Conservation (phyloP, 2,888 invertebrate species). For the Pachydiplax longipennis region DNA sequence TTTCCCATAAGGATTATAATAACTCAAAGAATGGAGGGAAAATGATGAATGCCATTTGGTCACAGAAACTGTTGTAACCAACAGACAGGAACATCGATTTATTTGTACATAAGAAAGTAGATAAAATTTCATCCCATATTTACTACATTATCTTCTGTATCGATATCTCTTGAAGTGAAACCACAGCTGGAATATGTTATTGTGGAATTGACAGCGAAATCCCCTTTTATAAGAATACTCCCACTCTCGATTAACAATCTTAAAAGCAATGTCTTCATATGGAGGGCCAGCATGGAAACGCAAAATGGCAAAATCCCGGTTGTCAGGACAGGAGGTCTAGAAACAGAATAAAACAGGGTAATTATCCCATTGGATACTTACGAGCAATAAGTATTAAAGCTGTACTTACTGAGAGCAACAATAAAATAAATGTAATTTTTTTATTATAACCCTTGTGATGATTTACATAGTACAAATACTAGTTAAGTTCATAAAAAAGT, state of each 20-base stretch:
- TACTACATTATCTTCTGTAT: slow-evolving; percentile 75
- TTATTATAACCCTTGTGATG: no score
- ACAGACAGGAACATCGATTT: no score
- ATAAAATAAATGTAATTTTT: background rate
- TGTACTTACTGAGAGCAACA: slow-evolving; percentile 42
- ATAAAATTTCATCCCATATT: no score
- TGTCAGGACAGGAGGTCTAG: slow-evolving; percentile 88
- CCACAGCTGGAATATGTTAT: slow-evolving; percentile 99
- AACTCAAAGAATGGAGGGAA: no score
- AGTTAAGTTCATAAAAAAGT: no score
- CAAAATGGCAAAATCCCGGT: slow-evolving; percentile 92
- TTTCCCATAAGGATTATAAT: no score
- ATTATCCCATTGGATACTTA: no score
- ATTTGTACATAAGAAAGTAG: no score
- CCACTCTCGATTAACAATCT: slow-evolving; percentile 99
- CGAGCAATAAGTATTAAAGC: no score
- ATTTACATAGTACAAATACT: no score
- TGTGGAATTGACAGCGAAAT: slow-evolving; percentile 98
- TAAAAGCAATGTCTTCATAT: slow-evolving; percentile 98
- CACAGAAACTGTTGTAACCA: no score
- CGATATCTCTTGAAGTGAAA: slow-evolving; percentile 99
- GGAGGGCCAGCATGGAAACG: slow-evolving; percentile 98
- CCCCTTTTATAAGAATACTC: slow-evolving; percentile 98
- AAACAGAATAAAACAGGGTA: slow-evolving; percentile 50
- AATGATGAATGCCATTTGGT: no score